phyloP scores from a whole-genome alignment of 2,888 invertebrate genomes.

The Mesodorylaimus sp. region DNA sequence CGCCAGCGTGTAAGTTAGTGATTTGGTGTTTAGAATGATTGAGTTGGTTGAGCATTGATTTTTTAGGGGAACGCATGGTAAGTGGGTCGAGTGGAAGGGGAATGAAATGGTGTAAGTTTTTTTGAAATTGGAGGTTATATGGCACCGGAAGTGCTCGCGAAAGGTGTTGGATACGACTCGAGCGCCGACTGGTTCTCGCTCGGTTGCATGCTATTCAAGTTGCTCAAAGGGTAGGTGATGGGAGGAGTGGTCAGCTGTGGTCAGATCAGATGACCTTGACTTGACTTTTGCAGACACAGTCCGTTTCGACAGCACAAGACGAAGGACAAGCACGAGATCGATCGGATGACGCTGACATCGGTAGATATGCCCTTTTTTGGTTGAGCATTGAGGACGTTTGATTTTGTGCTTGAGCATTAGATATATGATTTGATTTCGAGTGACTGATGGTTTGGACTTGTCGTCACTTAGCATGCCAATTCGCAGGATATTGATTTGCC shows the following conservation, averaged over 20 bases:
- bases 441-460: too few relatives aligned
- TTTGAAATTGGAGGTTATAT: too few relatives aligned
- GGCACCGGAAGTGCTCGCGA: conserved; percentile 97
- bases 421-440: too few relatives aligned
- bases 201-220: conserved; percentile 98
- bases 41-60: too few relatives aligned
- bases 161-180: conserved; percentile 94
- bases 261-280: not conserved
- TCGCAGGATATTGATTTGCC: conserved; percentile 98
- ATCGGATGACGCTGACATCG: conserved; percentile 97
- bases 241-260: too few relatives aligned
- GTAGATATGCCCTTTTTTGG: too few relatives aligned
- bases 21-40: too few relatives aligned
- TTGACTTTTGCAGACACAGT: conserved; percentile 54
- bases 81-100: too few relatives aligned
- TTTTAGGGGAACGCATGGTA: conserved; percentile 83
- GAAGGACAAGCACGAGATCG: conserved; percentile 98
- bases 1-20: conserved; percentile 74
- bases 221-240: conserved; percentile 76
- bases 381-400: too few relatives aligned
- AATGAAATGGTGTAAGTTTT: too few relatives aligned
- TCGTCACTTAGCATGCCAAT: too few relatives aligned
- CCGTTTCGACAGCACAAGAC: conserved; percentile 98
- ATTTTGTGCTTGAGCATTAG: too few relatives aligned
- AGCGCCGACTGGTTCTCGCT: conserved; percentile 99